These are phyloP conservation scores for Bambusicola thoracicus DNA, from an alignment of 2,113 vertebrate genomes.

Conservation along the genomic window DNA sequence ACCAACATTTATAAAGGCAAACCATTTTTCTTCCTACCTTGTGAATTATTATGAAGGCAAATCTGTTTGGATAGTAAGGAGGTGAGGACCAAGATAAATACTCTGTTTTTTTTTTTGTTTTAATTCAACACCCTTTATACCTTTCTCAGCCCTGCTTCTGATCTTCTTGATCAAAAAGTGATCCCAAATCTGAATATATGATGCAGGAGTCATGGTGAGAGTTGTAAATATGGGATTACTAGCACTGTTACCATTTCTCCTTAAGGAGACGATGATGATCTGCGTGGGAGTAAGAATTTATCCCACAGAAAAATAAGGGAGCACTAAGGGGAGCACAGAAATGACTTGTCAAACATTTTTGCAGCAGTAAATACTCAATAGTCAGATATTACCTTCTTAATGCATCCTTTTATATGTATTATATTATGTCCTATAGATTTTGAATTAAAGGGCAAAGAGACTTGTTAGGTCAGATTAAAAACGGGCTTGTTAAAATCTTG, in stretches of 20 bases:
- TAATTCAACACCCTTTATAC: not conserved
- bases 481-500: not conserved
- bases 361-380: not conserved
- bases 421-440: constrained; percentile 32
- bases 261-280: not conserved
- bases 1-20: constrained; percentile 4
- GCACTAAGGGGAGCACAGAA: not conserved
- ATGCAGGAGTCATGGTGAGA: not conserved
- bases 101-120: not conserved
- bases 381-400: not conserved
- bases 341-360: not conserved
- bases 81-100: not conserved
- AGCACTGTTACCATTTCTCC: not conserved
- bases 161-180: not conserved
- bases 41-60: constrained; percentile 15
- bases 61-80: not conserved
- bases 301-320: not conserved
- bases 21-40: not conserved
- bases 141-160: not conserved
- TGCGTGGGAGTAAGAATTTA: not conserved
- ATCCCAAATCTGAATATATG: not conserved
- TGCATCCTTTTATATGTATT: constrained; percentile 35
- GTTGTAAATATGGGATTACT: not conserved
- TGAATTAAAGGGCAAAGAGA: constrained; percentile 47
- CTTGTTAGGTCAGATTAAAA: constrained; percentile 36